Evolutionary conservation across 2,888 invertebrate genomes (phyloP), one percentile per base, ranked within the genome.

Genomic region (Agrotis puta): DNA sequence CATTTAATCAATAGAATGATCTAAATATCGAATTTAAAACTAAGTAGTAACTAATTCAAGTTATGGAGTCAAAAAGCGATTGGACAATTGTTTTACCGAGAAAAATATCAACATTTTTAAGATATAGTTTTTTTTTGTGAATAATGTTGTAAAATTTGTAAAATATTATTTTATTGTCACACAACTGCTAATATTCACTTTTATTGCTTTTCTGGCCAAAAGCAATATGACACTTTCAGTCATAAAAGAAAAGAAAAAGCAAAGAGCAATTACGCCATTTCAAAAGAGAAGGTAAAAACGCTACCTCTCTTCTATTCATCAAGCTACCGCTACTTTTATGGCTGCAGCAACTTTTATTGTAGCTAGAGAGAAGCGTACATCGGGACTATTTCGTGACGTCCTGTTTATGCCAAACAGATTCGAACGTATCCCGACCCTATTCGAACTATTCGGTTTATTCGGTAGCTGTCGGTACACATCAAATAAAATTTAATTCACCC

Each of bases 401-500:
- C 92, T 93, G 93, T 93, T 92, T 91, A 91, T 89, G 87, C 88
- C 87, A 88, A 91, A 90, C 88, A 87, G 81, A 88, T 84, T 83
- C 78, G 77, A 77, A 78, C 85, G 84, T 83, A 75, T 69, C 69
- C 86, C 85, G 84, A 74, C 61, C 77, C 80, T 64, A 75, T 87
- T 85, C 79, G 78, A 82, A 85, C 88, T 87, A 88, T 90, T 90
- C 90, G 86, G 92, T 90, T 86, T 87, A 87, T 89, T 90, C 91
- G 87, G 92, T 91, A 92, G 93, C 93, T 86, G 88, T 86, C 91
- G 90, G 88, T 85, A 86, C 84, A 87, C 88, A 89, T 91, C 90
- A 90, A 93, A 94, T 94, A 94, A 94, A 94, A 93, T 93, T 93
- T 94, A 93, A 95, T 94, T 93, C 87, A 87, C 85, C 92, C 89